phyloP scores from a whole-genome alignment of 2,113 vertebrate genomes.

The Leucoraja erinaceus region DNA sequence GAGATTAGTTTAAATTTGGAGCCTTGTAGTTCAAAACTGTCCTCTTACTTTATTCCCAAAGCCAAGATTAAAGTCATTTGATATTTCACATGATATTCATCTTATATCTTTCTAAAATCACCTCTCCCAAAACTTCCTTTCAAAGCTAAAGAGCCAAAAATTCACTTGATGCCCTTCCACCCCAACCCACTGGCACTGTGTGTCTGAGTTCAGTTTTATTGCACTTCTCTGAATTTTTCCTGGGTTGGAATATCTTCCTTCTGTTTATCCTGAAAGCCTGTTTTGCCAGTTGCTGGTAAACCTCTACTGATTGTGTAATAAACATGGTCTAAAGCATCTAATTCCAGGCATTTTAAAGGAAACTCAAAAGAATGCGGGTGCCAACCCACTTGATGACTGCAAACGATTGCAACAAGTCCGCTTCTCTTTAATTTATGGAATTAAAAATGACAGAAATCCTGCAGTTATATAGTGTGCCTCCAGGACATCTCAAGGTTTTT shows the following conservation, averaged over 20 bases:
- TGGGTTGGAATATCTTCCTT: background rate
- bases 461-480: background rate
- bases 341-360: too few relatives aligned
- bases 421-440: background rate
- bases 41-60: background rate
- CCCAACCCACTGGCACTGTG: background rate
- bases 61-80: background rate
- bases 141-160: background rate
- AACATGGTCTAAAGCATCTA: background rate
- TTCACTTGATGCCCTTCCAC: background rate
- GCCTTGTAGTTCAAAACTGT: background rate
- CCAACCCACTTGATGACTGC: background rate
- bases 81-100: background rate
- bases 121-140: background rate
- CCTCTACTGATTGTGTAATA: background rate
- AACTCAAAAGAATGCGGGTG: background rate
- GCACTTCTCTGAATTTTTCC: background rate
- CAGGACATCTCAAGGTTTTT: background rate
- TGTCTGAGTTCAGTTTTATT: background rate
- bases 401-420: background rate
- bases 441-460: background rate
- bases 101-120: background rate
- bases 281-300: background rate
- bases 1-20: background rate
- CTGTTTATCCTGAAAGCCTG: slow-evolving; percentile 21